Evolutionary conservation across 1,140 invertebrate genomes (phyloP), one percentile per base, ranked within the genome.

Genomic region (Paralvinella palmiformis): DNA sequence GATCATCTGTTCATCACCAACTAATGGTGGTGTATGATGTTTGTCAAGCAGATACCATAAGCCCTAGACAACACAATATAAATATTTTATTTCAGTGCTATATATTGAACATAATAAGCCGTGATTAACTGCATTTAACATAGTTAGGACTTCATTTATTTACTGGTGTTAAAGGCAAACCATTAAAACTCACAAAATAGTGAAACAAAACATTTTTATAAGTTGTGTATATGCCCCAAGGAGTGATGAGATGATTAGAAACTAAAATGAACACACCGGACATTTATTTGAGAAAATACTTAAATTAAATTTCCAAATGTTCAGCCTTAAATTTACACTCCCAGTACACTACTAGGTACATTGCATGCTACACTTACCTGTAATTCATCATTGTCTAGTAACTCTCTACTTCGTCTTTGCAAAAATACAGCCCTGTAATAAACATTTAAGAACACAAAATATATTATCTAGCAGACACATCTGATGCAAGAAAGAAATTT

Each of bases 321-420:
- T n/a, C 10, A 44, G 10, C 37, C 10, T 10, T 44, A 44, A n/a
- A n/a, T 10, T 44, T 44, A n/a, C 10, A n/a, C 37, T n/a, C 37
- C 37, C n/a, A 10, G n/a, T 13, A 44, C 37, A 44, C 10, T 13
- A 13, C 31, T 65, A 31, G 5, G 31, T 32, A 22, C n/a, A 61
- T 17, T 69, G n/a, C n/a, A n/a, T n/a, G n/a, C n/a, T n/a, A n/a
- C n/a, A n/a, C 58, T 58, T 70, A 85, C 84, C 77, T 91, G 91
- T 35, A 96, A 76, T 79, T 96, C 93, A 71, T 89, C 87, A 77
- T 92, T 91, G 77, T 93, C 89, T 24, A 95, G 76, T 6, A 95
- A 80, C 73, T 92, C 87, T 68, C 87, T 85, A 64, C 89, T 92
- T 75, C 88, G 87, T 72, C 89, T 86, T 80, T 94, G 89, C 27